Evolutionary conservation across 2,888 invertebrate species (phyloP).

Genomic region (Euzophera pinguis): DNA sequence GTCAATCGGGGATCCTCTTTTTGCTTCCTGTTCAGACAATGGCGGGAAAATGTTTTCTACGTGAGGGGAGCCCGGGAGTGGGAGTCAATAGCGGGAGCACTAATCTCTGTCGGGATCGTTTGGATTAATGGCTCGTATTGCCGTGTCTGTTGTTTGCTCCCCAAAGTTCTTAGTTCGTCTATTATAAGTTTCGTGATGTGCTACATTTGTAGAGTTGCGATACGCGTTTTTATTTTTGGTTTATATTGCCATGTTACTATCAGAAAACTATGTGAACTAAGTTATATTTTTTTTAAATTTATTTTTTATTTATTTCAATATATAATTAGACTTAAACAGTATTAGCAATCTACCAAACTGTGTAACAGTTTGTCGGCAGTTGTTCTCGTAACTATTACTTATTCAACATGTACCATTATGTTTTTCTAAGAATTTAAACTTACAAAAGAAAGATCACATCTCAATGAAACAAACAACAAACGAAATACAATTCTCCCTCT

Average conservation of each 20-base stretch:
- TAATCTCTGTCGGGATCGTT: constrained; percentile 73
- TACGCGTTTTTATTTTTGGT: constrained; percentile 2
- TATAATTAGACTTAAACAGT: too few relatives aligned
- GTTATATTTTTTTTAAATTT: too few relatives aligned
- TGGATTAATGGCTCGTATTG: constrained; percentile 74
- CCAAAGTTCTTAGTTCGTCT: constrained; percentile 53
- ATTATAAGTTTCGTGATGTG: constrained; percentile 54
- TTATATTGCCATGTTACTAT: background rate
- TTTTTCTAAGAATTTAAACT: too few relatives aligned
- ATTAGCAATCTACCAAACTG: too few relatives aligned
- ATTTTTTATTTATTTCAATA: too few relatives aligned
- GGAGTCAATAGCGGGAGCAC: constrained; percentile 66
- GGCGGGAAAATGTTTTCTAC: constrained; percentile 70
- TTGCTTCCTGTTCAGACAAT: constrained; percentile 67
- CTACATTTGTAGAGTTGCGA: constrained; percentile 36
- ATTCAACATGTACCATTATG: too few relatives aligned
- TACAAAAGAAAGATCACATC: too few relatives aligned
- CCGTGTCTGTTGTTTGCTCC: constrained; percentile 69
- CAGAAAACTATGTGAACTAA: background rate
- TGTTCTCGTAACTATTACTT: too few relatives aligned
- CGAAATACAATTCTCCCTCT: too few relatives aligned
- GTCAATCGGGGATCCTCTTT: constrained; percentile 68
- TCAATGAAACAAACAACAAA: too few relatives aligned
- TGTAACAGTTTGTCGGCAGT: too few relatives aligned
- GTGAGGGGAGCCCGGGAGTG: constrained; percentile 54